Percentiles rank a stretch among this genome's conserved stretches.
These are phyloP conservation scores for Phacellophora camtschatica DNA, from an alignment of 30 jellyfish, hydroid and myxozoan genomes.

Conservation along the genomic window DNA sequence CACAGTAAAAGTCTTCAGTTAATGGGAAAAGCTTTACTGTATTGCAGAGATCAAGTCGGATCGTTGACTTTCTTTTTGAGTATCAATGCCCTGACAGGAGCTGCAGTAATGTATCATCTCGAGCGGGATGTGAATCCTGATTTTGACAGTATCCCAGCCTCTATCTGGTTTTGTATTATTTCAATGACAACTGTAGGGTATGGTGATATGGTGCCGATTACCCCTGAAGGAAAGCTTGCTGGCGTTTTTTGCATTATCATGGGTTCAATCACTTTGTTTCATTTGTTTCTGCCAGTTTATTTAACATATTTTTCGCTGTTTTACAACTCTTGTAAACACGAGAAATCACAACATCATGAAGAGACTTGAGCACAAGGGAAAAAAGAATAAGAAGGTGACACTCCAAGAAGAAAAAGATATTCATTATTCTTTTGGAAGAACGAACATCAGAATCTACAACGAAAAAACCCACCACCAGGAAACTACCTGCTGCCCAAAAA, in stretches of 20 bases:
- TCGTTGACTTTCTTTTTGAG: conserved; percentile 55
- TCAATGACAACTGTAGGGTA: conserved; percentile 86
- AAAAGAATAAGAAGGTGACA: too few relatives aligned
- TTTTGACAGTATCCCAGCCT: conserved; percentile 59
- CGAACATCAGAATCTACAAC: too few relatives aligned
- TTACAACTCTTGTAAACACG: conserved; percentile 37
- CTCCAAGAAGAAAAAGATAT: too few relatives aligned
- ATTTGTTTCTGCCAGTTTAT: conserved; percentile 80
- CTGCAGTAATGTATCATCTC: conserved; percentile 52
- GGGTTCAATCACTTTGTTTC: conserved; percentile 74
- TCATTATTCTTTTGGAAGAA: too few relatives aligned
- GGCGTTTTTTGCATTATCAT: conserved; percentile 59
- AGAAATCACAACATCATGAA: neutral
- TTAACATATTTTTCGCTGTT: conserved; percentile 74
- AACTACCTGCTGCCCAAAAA: too few relatives aligned
- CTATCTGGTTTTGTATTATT: conserved; percentile 76
- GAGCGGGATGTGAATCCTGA: conserved; percentile 29
- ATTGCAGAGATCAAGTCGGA: conserved; percentile 72
- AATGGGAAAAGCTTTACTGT: conserved; percentile 59
- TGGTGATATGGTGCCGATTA: conserved; percentile 76
- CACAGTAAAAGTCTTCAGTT: conserved; percentile 71
- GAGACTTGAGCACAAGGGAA: too few relatives aligned
- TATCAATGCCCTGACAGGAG: conserved; percentile 54
- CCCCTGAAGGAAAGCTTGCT: conserved; percentile 60
- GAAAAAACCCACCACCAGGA: too few relatives aligned